Evolutionary conservation across 2,888 invertebrate genomes (phyloP).

Genomic region (Nephrotoma flavescens): DNA sequence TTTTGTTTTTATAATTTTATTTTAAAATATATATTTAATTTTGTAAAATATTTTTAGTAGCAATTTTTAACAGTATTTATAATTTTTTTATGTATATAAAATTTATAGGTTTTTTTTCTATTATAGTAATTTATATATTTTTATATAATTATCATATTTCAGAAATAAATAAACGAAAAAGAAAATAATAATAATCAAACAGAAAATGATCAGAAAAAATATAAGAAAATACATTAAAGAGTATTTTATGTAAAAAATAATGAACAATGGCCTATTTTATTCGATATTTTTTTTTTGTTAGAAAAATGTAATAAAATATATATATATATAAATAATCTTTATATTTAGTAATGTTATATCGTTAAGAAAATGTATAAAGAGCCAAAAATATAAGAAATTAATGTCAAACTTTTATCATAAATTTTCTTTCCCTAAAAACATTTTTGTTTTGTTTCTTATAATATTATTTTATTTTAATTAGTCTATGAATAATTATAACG

Average conservation of each 20-base stretch:
- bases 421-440: not conserved
- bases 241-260: not conserved
- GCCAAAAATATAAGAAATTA: not conserved
- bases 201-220: not conserved
- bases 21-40: not conserved
- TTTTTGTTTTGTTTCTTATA: not conserved
- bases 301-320: not conserved
- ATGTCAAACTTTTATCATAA: slow-evolving; percentile 5
- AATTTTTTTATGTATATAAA: not conserved
- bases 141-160: not conserved
- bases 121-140: not conserved
- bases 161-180: not conserved
- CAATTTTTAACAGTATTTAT: not conserved
- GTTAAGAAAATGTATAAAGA: not conserved
- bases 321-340: not conserved
- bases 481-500: not conserved
- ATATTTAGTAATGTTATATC: not conserved
- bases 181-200: not conserved
- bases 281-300: not conserved
- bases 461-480: not conserved
- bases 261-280: not conserved
- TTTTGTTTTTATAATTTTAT: not conserved
- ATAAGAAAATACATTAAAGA: not conserved
- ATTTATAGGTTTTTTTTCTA: not conserved
- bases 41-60: not conserved